phyloP scores from a whole-genome alignment of 2,888 invertebrate genomes.

The Athalia rosae region DNA sequence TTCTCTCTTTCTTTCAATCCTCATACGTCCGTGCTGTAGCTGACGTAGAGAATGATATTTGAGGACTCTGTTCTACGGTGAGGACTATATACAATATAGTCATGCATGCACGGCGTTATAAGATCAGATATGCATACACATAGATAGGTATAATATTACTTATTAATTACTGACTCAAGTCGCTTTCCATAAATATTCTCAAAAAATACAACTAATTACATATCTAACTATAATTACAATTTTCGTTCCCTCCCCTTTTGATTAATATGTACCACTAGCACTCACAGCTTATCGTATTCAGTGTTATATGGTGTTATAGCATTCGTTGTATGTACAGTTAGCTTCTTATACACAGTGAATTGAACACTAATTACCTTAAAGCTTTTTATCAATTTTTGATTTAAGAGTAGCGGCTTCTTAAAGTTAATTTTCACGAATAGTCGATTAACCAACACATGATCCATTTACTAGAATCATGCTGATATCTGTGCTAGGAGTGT shows the following conservation, averaged over 20 bases:
- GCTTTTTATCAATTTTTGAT: slow-evolving; percentile 10
- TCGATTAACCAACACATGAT: not conserved
- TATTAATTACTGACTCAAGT: slow-evolving; percentile 19
- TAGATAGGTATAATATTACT: not conserved
- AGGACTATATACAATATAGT: not conserved
- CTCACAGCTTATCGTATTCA: slow-evolving; percentile 21
- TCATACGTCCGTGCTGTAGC: slow-evolving; percentile 9
- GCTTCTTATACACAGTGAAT: slow-evolving; percentile 20
- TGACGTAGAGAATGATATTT: slow-evolving; percentile 8
- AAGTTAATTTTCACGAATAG: slow-evolving; percentile 2
- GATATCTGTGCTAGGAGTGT: too few species aligned
- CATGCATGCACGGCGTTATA: not conserved
- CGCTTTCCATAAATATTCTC: slow-evolving; percentile 35
- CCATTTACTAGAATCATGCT: too few species aligned
- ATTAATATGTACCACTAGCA: slow-evolving; percentile 32
- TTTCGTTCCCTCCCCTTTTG: slow-evolving; percentile 2
- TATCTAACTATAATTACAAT: not conserved
- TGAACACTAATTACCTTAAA: slow-evolving; percentile 36
- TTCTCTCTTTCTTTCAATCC: not conserved
- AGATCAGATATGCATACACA: slow-evolving; percentile 18
- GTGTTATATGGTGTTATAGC: slow-evolving; percentile 26
- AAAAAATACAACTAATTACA: slow-evolving; percentile 29
- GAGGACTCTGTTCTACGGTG: not conserved
- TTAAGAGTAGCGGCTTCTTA: not conserved
- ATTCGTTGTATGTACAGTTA: slow-evolving; percentile 38